These are phyloP conservation scores for Probaryconus sp. DNA, from an alignment of 1,140 invertebrate genomes.

Conservation along the genomic window DNA sequence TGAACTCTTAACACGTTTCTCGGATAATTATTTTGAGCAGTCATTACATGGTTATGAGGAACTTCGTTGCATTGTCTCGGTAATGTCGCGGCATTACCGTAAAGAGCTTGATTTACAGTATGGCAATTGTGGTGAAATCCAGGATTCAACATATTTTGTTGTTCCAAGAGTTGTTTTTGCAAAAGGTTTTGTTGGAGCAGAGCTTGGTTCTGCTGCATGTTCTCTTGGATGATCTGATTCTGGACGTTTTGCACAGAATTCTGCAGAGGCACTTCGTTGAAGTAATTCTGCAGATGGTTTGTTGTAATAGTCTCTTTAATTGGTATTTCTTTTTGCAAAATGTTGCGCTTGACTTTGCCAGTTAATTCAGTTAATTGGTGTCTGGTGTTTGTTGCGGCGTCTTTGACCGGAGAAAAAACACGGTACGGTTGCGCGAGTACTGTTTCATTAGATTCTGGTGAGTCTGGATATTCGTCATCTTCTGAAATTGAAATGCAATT, in stretches of 20 bases:
- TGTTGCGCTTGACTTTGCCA: constrained; percentile 60
- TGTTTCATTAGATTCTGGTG: constrained; percentile 77
- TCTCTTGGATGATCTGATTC: constrained; percentile 77
- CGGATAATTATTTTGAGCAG: constrained; percentile 48
- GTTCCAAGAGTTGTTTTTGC: constrained; percentile 68
- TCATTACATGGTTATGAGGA: constrained; percentile 16
- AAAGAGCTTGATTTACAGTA: constrained; percentile 61
- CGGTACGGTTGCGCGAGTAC: constrained; percentile 72
- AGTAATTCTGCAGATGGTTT: constrained; percentile 62
- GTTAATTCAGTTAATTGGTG: constrained; percentile 57
- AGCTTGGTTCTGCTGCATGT: constrained; percentile 75
- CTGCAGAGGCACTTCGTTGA: constrained; percentile 68
- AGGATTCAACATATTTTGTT: constrained; percentile 65
- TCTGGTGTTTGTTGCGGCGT: constrained; percentile 70
- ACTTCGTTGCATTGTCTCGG: constrained; percentile 3
- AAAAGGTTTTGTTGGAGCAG: constrained; percentile 67
- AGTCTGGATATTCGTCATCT: constrained; percentile 76
- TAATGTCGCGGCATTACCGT: constrained; percentile 23
- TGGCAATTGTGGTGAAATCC: constrained; percentile 62
- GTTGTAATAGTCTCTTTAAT: constrained; percentile 59
- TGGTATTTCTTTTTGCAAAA: constrained; percentile 57
- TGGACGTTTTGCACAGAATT: constrained; percentile 76
- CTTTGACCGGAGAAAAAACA: constrained; percentile 73
- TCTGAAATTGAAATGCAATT: constrained; percentile 59
- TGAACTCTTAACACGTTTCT: constrained; percentile 66